Conservation (phyloP, 2,113 vertebrate genomes). For the Erinaceus europaeus region DNA sequence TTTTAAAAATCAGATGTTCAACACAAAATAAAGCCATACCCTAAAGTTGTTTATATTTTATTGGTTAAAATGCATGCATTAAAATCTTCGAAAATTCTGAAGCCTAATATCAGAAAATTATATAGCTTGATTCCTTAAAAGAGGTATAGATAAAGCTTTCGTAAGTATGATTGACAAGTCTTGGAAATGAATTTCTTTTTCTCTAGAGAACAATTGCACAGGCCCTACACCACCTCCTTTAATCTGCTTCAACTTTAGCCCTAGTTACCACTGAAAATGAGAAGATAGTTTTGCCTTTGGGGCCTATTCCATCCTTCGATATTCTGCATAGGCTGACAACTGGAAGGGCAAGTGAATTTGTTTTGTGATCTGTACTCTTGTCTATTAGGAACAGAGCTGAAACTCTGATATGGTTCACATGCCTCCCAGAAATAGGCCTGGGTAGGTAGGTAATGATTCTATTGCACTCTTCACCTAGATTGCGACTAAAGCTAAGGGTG, state of each 20-base stretch:
- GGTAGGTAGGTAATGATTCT: slow-evolving; percentile 16
- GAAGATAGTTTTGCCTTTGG: slow-evolving; percentile 55
- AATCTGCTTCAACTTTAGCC: slow-evolving; percentile 45
- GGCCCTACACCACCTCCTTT: not conserved
- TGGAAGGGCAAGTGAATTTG: slow-evolving; percentile 31
- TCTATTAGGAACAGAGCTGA: slow-evolving; percentile 16
- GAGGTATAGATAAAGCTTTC: slow-evolving; percentile 9
- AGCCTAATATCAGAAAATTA: slow-evolving; percentile 31
- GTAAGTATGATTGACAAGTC: slow-evolving; percentile 47
- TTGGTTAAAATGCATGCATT: slow-evolving; percentile 11
- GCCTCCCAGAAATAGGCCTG: slow-evolving; percentile 4
- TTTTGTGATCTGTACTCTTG: slow-evolving; percentile 46
- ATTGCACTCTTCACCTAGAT: not conserved
- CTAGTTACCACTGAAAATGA: slow-evolving; percentile 38
- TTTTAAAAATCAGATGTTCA: slow-evolving; percentile 2
- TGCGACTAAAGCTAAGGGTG: not conserved
- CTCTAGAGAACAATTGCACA: slow-evolving; percentile 34
- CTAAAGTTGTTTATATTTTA: slow-evolving; percentile 40
- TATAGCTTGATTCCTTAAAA: not conserved
- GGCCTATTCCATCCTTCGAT: slow-evolving; percentile 51
- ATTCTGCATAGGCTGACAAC: slow-evolving; percentile 36
- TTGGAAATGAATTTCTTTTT: slow-evolving; percentile 47
- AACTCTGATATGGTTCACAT: slow-evolving; percentile 39
- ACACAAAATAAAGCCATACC: slow-evolving; percentile 15
- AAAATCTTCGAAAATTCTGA: slow-evolving; percentile 59